phyloP scores from a whole-genome alignment of 2,888 invertebrate species.

The Dioctria linearis region DNA sequence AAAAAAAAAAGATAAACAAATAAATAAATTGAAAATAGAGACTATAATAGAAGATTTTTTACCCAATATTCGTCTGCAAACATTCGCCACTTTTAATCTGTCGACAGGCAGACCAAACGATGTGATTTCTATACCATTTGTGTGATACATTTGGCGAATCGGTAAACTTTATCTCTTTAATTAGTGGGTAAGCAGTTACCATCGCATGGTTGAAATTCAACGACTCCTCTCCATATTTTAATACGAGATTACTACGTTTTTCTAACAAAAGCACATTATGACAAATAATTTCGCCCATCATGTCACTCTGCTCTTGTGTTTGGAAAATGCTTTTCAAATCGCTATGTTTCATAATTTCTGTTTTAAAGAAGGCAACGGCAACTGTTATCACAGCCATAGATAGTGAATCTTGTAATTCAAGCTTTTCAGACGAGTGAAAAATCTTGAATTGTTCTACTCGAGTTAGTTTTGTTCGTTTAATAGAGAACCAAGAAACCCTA shows the following conservation, averaged over 20 bases:
- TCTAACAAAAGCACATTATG: not conserved
- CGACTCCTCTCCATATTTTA: too few species aligned
- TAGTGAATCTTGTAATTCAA: not conserved
- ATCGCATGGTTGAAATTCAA: too few species aligned
- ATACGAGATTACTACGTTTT: not conserved
- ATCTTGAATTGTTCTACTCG: conserved; percentile 71
- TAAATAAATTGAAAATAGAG: too few species aligned
- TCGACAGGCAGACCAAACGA: too few species aligned
- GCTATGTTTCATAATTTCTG: not conserved
- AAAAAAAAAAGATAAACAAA: too few species aligned
- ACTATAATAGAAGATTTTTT: too few species aligned
- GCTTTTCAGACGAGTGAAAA: conserved; percentile 73
- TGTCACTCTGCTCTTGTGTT: not conserved
- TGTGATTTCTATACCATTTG: too few species aligned
- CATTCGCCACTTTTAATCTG: too few species aligned
- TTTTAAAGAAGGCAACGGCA: not conserved
- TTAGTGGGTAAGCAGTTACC: too few species aligned
- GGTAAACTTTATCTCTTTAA: too few species aligned
- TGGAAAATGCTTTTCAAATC: not conserved
- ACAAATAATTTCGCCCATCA: not conserved
- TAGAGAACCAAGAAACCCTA: conserved; percentile 67
- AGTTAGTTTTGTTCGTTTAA: conserved; percentile 66
- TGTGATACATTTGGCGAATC: too few species aligned
- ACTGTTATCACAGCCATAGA: not conserved
- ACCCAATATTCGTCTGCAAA: too few species aligned